Base-by-base conservation (phyloP, 2,888 invertebrate species). In the Shargacucullia verbasci region DNA sequence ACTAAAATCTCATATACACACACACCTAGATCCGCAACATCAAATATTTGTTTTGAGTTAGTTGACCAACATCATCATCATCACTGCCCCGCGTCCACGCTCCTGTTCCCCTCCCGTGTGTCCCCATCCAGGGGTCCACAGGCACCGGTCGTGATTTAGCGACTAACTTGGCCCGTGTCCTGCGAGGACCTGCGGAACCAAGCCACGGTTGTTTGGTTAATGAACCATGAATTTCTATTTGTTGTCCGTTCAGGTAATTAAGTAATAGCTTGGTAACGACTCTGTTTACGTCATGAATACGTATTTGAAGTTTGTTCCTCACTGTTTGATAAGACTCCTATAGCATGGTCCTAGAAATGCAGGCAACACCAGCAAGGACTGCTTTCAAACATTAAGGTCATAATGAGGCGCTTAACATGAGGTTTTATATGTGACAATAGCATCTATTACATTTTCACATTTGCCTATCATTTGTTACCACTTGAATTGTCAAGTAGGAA, bases 161-260 rank as follows among this genome's bases (percentile, higher is more conserved):
- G 81, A 81, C 81, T 82, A 93, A 93, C 90, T 93, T 93, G 89
- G 87, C 81, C 90, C 81, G 73, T 84, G 90, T 87, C 87, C 86
- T 84, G 83, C 83, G 83, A 86, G 84, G 85, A 74, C 84, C 87
- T 78, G 76, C 78, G 78, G 85, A 76, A 81, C 78, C 78, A 59
- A 71, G 70, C 86, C 81, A 80, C 84, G 82, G 86, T 85, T 86
- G 85, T 86, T 86, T 83, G 86, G 83, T 82, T 92, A 92, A 92
- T 92, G 92, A 91, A 92, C 91, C 89, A 89, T 91, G 90, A 85
- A 91, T 91, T 91, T 88, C 87, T 91, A 91, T 92, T 90, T 89
- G 89, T 88, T 90, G 88, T 87, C 76, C 83, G 79, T 80, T 81
- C 88, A 91, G 90, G 91, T 92, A 92, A 92, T 92, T 92, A 91